Conservation (phyloP, 2,888 invertebrate genomes). For the Diarsia dahlii region DNA sequence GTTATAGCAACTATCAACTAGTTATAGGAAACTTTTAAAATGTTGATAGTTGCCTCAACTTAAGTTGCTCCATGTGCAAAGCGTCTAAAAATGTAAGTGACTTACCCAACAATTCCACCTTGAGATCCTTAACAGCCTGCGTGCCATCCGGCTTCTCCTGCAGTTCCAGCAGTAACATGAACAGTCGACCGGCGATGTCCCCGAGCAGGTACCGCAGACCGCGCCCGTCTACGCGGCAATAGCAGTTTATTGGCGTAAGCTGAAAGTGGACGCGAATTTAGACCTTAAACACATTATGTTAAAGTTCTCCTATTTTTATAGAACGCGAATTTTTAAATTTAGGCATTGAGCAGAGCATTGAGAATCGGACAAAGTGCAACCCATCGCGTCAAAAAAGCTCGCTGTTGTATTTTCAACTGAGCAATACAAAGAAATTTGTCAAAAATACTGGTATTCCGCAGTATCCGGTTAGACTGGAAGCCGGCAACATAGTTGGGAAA, state of each 20-base stretch:
- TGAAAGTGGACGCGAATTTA: slow-evolving; percentile 74
- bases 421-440: too few relatives aligned
- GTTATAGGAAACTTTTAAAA: too few relatives aligned
- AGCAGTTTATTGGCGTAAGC: slow-evolving; percentile 98
- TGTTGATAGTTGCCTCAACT: too few relatives aligned
- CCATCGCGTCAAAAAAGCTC: background rate
- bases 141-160: slow-evolving; percentile 95
- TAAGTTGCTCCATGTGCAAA: too few relatives aligned
- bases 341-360: background rate
- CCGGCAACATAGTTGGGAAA: too few relatives aligned
- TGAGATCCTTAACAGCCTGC: slow-evolving; percentile 96
- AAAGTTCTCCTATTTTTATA: background rate
- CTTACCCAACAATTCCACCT: slow-evolving; percentile 96
- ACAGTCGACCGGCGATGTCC: slow-evolving; percentile 98
- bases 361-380: background rate
- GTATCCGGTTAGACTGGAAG: too few relatives aligned
- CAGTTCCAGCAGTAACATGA: slow-evolving; percentile 98
- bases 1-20: too few relatives aligned
- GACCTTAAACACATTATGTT: background rate
- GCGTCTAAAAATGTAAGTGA: slow-evolving; percentile 23
- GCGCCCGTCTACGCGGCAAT: slow-evolving; percentile 97
- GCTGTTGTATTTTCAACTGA: background rate
- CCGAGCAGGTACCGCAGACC: slow-evolving; percentile 98
- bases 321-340: background rate
- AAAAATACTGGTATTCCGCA: too few relatives aligned